Conservation (phyloP, 2,113 vertebrate species). For the Perca schrenkii region DNA sequence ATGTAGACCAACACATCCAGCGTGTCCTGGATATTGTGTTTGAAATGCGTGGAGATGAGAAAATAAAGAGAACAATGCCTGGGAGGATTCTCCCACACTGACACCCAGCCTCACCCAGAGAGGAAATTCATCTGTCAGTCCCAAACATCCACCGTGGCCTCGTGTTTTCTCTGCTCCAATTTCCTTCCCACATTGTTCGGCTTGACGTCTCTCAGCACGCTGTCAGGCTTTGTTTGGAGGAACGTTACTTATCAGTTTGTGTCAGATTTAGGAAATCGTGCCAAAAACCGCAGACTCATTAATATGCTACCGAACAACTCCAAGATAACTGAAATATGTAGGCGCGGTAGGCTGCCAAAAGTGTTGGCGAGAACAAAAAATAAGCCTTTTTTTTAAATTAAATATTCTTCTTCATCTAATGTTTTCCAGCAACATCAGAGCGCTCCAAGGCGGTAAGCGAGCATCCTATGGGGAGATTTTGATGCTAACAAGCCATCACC, state of each 20-base stretch:
- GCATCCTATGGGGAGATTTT: too few relatives aligned
- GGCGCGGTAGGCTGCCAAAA: too few relatives aligned
- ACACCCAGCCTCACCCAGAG: slow-evolving; percentile 4
- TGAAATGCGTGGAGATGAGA: not conserved
- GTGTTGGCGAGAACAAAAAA: too few relatives aligned
- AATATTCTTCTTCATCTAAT: too few relatives aligned
- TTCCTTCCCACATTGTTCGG: not conserved
- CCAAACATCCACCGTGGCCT: not conserved
- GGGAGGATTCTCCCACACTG: not conserved
- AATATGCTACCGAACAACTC: too few relatives aligned
- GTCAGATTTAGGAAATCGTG: slow-evolving; percentile 8
- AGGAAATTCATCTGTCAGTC: slow-evolving; percentile 12
- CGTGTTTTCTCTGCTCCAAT: not conserved
- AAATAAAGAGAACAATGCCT: not conserved
- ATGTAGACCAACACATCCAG: not conserved
- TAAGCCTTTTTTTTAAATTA: too few relatives aligned
- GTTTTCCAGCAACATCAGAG: too few relatives aligned
- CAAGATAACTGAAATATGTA: not conserved
- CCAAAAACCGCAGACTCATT: not conserved
- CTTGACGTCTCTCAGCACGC: not conserved
- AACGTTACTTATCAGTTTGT: not conserved
- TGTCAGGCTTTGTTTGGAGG: slow-evolving; percentile 6
- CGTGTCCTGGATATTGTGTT: slow-evolving; percentile 18
- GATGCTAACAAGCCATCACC: too few relatives aligned
- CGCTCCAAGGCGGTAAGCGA: too few relatives aligned